Evolutionary conservation across 2,797 vertebrate genomes (phyloP), one percentile per base, ranked within the genome.

Genomic region (Amblyopsis hoosieri): DNA sequence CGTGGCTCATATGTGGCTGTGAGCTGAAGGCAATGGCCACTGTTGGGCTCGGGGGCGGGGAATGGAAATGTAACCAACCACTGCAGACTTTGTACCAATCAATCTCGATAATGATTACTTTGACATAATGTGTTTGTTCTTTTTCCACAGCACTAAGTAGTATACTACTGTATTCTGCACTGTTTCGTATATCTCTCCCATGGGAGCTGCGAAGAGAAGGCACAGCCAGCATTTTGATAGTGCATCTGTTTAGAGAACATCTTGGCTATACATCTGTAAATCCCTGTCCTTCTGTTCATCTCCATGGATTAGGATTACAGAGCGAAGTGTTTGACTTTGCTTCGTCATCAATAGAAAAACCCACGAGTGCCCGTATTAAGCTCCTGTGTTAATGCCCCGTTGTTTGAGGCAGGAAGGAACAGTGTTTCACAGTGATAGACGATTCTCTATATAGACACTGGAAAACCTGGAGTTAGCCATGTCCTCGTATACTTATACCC

Each of bases 231-330:
- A 63, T 50, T 64, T 54, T 60, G 64, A 58, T 10, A 15, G 59
- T 60, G 69, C 63, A 31, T 76, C 60, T 68, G 47, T 63, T 48
- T 61, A 66, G 56, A 12, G 48, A 57, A 56, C 64, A 37, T 71
- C 64, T 69, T 62, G 45, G 68, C 53, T 23, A 72, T 81, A 87
- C 90, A 87, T 86, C 82, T 88, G 85, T 79, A 79, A 1, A 57
- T 61, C 59, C 17, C 61, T 45, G 46, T 54, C 72, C 51, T 62
- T 9, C 45, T 54, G 15, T 80, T 85, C 64, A 81, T 90, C 80
- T 82, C 66, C 64, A 19, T 75, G 85, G 83, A 89, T 90, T 88
- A 90, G 86, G 85, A 89, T 87, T 82, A 88, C 50, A 19, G 74
- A 55, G 69, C 57, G 56, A 52, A 47, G 45, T 17, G 42, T 23